These are phyloP conservation scores for Oenanthe melanoleuca DNA, from an alignment of 2,113 vertebrate species.

Conservation along the genomic window DNA sequence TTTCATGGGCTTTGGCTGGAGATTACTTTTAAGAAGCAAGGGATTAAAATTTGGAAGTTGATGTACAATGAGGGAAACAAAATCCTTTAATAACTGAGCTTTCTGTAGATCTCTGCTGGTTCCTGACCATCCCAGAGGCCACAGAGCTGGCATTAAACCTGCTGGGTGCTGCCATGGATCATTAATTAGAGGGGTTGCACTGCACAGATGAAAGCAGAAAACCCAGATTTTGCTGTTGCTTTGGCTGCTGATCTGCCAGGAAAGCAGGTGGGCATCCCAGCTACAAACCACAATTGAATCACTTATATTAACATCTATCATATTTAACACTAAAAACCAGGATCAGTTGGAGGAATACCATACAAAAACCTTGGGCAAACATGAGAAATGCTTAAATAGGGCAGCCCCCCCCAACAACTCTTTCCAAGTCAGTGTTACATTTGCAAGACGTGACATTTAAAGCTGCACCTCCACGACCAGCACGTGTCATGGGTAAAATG, in stretches of 20 bases:
- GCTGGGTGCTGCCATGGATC: rapidly evolving
- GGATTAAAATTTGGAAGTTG: neutral
- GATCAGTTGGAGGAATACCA: neutral
- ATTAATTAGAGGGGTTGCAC: neutral
- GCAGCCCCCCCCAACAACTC: neutral
- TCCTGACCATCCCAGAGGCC: neutral
- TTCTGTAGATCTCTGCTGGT: neutral
- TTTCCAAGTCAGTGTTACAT: neutral
- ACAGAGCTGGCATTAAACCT: neutral
- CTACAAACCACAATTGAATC: neutral
- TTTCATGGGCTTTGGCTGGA: neutral
- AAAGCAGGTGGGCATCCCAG: neutral
- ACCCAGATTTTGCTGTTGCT: neutral
- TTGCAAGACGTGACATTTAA: constrained; percentile 25
- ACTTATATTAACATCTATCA: neutral
- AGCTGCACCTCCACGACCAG: neutral
- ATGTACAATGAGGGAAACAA: neutral
- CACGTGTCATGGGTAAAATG: neutral
- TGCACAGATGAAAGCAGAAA: neutral
- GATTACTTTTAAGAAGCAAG: neutral
- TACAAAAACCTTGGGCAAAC: constrained; percentile 8
- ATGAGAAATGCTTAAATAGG: neutral
- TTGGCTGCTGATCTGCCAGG: neutral
- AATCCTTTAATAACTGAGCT: neutral
- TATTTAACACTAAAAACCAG: neutral